A percentile compares a stretch with the other conserved stretches of the same genome.
These are phyloP conservation scores for Erpornis zantholeuca DNA, from an alignment of 2,113 vertebrate genomes.

Conservation along the genomic window DNA sequence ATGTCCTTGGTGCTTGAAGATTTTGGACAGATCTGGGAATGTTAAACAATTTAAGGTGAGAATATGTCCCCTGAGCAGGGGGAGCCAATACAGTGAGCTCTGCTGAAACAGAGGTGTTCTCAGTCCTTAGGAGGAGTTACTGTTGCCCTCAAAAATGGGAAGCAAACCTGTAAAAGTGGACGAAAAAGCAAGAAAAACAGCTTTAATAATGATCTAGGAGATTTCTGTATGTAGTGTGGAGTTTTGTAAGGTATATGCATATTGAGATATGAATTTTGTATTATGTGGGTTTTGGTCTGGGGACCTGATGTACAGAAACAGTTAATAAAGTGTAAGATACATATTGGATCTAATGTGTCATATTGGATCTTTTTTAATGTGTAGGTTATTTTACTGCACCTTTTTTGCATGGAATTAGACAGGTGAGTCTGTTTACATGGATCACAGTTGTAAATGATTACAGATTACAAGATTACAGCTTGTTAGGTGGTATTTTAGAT, in stretches of 20 bases:
- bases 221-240: not conserved
- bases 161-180: not conserved
- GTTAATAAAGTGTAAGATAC: constrained; percentile 46
- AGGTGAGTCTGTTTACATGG: not conserved
- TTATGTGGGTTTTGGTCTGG: not conserved
- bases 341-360: not conserved
- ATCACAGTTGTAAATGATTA: not conserved
- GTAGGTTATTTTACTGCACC: not conserved
- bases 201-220: not conserved
- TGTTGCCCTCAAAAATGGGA: not conserved
- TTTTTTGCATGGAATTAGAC: not conserved
- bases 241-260: not conserved
- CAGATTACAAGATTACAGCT: not conserved
- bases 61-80: not conserved
- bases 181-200: not conserved
- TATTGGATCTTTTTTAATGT: not conserved
- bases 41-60: not conserved
- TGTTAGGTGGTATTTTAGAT: not conserved
- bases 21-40: not conserved
- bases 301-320: constrained; percentile 4
- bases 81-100: not conserved
- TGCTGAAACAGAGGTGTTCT: not conserved
- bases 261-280: not conserved
- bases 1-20: not conserved
- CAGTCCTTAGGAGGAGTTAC: not conserved